A percentile compares a stretch with the other conserved stretches of the same genome.
These are phyloP conservation scores for Strigamia maritima DNA, from an alignment of 2,888 invertebrate species.

Conservation along the genomic window DNA sequence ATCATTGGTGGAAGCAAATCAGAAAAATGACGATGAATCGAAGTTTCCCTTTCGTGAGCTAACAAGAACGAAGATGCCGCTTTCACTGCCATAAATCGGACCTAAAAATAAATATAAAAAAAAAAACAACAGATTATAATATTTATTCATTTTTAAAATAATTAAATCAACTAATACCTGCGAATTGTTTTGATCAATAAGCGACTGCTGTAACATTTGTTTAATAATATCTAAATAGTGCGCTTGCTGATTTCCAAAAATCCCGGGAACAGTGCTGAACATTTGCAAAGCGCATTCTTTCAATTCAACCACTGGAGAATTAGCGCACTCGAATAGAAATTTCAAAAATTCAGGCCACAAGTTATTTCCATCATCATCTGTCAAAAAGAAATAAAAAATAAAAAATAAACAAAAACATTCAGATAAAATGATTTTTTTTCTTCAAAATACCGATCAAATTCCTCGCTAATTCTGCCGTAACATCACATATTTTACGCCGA, in stretches of 20 bases:
- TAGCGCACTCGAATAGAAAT: conserved; percentile 92
- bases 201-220: conserved; percentile 83
- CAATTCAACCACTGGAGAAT: conserved; percentile 72
- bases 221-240: conserved; percentile 90
- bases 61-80: conserved; percentile 71
- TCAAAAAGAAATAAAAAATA: conserved; percentile 41
- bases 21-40: conserved; percentile 80
- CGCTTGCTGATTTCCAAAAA: conserved; percentile 92
- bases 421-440: no score
- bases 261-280: conserved; percentile 90
- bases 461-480: conserved; percentile 91
- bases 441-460: conserved; percentile 75
- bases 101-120: conserved; percentile 45
- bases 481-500: conserved; percentile 90
- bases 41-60: conserved; percentile 89
- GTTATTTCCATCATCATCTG: conserved; percentile 90
- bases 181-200: conserved; percentile 68
- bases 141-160: no score
- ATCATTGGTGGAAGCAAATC: conserved; percentile 68
- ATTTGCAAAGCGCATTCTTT: conserved; percentile 92
- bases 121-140: no score
- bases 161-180: conserved; percentile 57
- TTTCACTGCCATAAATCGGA: conserved; percentile 57
- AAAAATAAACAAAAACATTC: not conserved
- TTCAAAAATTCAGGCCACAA: conserved; percentile 92